Evolutionary conservation across 2,888 invertebrate genomes (phyloP).

Genomic region (Zonitis immaculata): DNA sequence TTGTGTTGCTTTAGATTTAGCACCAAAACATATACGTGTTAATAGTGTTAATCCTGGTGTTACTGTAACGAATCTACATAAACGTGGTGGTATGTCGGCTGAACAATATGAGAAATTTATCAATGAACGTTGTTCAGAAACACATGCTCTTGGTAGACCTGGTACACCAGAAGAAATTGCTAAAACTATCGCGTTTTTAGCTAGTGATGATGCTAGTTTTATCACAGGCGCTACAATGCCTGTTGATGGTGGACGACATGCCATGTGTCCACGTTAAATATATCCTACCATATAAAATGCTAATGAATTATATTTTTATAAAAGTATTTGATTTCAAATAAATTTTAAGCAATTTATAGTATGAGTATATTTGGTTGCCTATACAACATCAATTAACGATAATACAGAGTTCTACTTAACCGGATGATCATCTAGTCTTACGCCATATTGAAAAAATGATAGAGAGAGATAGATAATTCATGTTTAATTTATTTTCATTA

Average conservation of each 20-base stretch:
- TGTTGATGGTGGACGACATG: conserved; percentile 92
- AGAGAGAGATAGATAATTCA: no score
- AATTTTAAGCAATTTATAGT: no score
- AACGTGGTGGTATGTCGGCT: conserved; percentile 77
- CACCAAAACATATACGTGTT: conserved; percentile 76
- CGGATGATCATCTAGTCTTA: no score
- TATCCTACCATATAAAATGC: no score
- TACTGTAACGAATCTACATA: conserved; percentile 81
- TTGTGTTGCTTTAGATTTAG: conserved; percentile 84
- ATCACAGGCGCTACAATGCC: conserved; percentile 86
- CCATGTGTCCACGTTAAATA: conserved; percentile 90
- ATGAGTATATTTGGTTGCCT: no score
- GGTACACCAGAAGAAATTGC: conserved; percentile 86
- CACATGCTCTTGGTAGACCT: conserved; percentile 87
- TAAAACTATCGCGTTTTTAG: conserved; percentile 83
- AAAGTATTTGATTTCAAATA: no score
- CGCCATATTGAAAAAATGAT: no score
- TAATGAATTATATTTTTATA: no score
- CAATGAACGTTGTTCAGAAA: conserved; percentile 69
- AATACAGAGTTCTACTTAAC: no score
- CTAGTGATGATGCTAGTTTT: conserved; percentile 81
- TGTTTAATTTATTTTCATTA: no score
- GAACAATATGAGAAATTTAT: conserved; percentile 80
- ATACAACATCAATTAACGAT: no score
- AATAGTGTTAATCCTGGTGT: conserved; percentile 95